Percentiles rank a stretch among this genome's conserved stretches.
Evolutionary conservation across 2,888 invertebrate species (phyloP).

Genomic region (Phortica okadai): DNA sequence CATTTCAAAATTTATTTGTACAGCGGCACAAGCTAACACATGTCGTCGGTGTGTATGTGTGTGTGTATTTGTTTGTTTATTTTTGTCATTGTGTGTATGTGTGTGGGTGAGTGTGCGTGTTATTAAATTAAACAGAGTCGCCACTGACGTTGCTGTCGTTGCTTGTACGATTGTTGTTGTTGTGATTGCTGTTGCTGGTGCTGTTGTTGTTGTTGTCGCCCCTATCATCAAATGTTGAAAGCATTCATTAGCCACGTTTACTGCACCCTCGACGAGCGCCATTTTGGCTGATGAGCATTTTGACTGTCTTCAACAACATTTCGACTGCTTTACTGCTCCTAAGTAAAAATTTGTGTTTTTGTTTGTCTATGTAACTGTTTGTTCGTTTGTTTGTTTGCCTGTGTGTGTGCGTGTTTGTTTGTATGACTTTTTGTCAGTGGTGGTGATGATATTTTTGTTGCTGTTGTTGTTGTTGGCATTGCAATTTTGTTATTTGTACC

Average conservation of each 20-base stretch:
- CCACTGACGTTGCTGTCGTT: not conserved
- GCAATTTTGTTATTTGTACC: slow-evolving; percentile 62
- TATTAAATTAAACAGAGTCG: slow-evolving; percentile 63
- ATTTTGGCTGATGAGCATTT: slow-evolving; percentile 66
- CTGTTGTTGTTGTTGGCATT: slow-evolving; percentile 45
- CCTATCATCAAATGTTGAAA: slow-evolving; percentile 65
- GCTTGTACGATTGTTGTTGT: not conserved
- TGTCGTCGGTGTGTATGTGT: slow-evolving; percentile 24
- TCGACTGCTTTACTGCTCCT: slow-evolving; percentile 32
- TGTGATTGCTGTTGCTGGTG: not conserved
- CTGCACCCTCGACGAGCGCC: slow-evolving; percentile 71
- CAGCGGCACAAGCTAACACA: slow-evolving; percentile 55
- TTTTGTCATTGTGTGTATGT: slow-evolving; percentile 25
- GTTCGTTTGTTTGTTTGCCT: slow-evolving; percentile 19
- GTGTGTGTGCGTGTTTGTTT: slow-evolving; percentile 48
- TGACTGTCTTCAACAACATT: slow-evolving; percentile 28
- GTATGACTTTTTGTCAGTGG: slow-evolving; percentile 37
- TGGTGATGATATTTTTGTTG: slow-evolving; percentile 53
- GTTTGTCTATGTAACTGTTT: slow-evolving; percentile 18
- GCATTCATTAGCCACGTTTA: slow-evolving; percentile 70
- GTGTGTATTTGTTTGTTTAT: slow-evolving; percentile 34
- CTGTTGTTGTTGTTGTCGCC: not conserved
- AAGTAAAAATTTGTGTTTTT: slow-evolving; percentile 56
- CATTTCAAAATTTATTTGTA: slow-evolving; percentile 70
- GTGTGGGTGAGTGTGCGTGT: slow-evolving; percentile 50